Evolutionary conservation across 2,888 invertebrate genomes (phyloP), one percentile per base, ranked within the genome.

Genomic region (Drosophila fulvimacula): DNA sequence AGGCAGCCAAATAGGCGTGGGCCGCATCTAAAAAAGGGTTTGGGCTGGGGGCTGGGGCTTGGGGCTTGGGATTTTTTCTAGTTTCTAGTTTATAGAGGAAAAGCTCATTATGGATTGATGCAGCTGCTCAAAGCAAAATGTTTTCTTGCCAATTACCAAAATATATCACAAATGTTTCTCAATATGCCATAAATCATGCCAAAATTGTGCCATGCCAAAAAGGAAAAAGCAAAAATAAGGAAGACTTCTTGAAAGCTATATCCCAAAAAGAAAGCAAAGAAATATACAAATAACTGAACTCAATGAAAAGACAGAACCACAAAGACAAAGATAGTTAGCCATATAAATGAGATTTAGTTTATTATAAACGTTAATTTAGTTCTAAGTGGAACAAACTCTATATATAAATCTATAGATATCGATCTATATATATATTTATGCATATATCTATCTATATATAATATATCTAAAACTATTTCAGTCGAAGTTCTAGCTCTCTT

Each of bases 191-290:
- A 64, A 49, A 62, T 64, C 34, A 88, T 76, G 83, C 89, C 88
- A 90, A 89, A 86, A 77, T 75, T 67, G 88, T 90, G 89, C 90
- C 90, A 89, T 89, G 78, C 89, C 89, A 88, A 90, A 82, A 88
- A 78, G 17, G 44, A 59, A 21, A 5, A 3, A 13, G 27, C 44
- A 24, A 65, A 77, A 57, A 70, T 63, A 74, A 32, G 53, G 49
- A 69, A 56, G 46, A 53, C 46, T 51, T 57, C 27, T 51, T 42
- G 62, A 72, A 71, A 69, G 76, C 74, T 70, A 49, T 34, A 59
- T 59, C 70, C 67, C 62, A 76, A 73, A 76, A 69, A 55, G 2
- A 24, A 59, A 17, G 36, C 11, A 46, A 38, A 24, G 36, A 48
- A 38, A 52, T 19, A 52, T 17, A 38, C 44, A 66, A 64, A 65